Base-by-base conservation (phyloP, 2,113 vertebrate species). In the Suricata suricatta region DNA sequence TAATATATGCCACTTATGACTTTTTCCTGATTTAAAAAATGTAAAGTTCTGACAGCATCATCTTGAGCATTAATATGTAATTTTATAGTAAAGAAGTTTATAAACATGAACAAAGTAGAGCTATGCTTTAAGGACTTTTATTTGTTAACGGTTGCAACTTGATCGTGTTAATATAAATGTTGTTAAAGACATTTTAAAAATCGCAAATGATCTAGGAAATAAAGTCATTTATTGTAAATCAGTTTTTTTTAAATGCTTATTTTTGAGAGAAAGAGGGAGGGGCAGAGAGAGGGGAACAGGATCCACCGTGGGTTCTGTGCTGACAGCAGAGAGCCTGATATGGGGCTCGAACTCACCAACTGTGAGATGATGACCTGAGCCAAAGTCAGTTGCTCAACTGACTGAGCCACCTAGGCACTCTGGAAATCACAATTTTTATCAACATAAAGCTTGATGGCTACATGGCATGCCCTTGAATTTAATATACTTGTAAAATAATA, bases 1-100 rank as follows among this genome's bases (percentile, higher is more conserved):
- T 77, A 64, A 19, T 68, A n/a, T 85, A 88, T 91, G 29, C 84
- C 88, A 2, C 52, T 83, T 87, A 52, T 81, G 35, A 74, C 3
- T 63, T 93, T 95, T 84, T 44, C 12, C 68, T 66, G 23, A 64
- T 79, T 81, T 93, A 77, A 79, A 21, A 90, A 97, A 92, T 44
- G 64, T 71, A 23, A n/a, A 35, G 35, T 83, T 68, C 91, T 66
- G 63, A 84, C 13, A 95, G n/a, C 5, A 69, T 76, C 14, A 77
- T 21, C 4, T 29, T 90, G 54, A n/a, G 16, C 44, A 54, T 35
- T 87, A 50, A n/a, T 77, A 71, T 41, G n/a, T 83, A 64, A 44
- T 76, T 91, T 88, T 88, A 29, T 94, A 14, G 31, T 90, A 74
- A 93, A 66, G 57, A 68, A 60, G 76, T 69, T 87, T 76, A 3